These are phyloP conservation scores for Pollenia labialis DNA, from an alignment of 2,888 invertebrate species.

Conservation along the genomic window DNA sequence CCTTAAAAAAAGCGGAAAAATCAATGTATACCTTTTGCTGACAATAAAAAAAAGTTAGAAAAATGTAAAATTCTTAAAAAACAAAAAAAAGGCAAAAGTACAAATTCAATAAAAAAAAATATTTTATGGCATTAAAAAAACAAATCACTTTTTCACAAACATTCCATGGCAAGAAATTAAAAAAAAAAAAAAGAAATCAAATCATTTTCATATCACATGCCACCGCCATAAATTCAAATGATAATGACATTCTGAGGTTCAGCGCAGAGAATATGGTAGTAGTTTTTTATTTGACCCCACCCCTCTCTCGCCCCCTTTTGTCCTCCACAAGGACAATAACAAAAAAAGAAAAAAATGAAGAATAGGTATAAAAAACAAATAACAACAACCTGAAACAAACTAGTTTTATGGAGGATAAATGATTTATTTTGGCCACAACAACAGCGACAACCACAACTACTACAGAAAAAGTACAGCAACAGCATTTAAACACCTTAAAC, in stretches of 20 bases:
- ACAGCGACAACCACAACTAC: slow-evolving; percentile 56
- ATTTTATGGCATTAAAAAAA: not conserved
- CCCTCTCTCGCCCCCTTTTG: slow-evolving; percentile 31
- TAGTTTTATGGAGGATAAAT: slow-evolving; percentile 62
- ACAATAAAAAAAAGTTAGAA: slow-evolving; percentile 15
- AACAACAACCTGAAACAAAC: slow-evolving; percentile 25
- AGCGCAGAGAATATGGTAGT: slow-evolving; percentile 84
- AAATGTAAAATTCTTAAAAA: slow-evolving; percentile 14
- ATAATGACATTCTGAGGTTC: slow-evolving; percentile 79
- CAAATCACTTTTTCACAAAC: slow-evolving; percentile 32
- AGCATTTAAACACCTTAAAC: slow-evolving; percentile 50
- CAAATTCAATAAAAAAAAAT: slow-evolving; percentile 10
- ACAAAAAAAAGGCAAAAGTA: slow-evolving; percentile 10
- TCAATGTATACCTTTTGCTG: slow-evolving; percentile 27
- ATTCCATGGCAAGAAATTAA: slow-evolving; percentile 31
- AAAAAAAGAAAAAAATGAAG: slow-evolving; percentile 26
- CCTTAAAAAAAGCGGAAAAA: slow-evolving; percentile 32
- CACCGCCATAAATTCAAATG: slow-evolving; percentile 61
- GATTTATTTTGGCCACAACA: slow-evolving; percentile 53
- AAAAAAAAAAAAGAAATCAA: slow-evolving; percentile 15
- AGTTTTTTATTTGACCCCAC: slow-evolving; percentile 82
- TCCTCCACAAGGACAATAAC: slow-evolving; percentile 47
- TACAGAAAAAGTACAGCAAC: slow-evolving; percentile 50
- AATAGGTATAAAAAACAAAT: not conserved
- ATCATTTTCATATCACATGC: slow-evolving; percentile 42